A percentile compares a stretch with the other conserved stretches of the same genome.
phyloP scores from a whole-genome alignment of 2,113 vertebrate genomes.

The Tenrec ecaudatus region DNA sequence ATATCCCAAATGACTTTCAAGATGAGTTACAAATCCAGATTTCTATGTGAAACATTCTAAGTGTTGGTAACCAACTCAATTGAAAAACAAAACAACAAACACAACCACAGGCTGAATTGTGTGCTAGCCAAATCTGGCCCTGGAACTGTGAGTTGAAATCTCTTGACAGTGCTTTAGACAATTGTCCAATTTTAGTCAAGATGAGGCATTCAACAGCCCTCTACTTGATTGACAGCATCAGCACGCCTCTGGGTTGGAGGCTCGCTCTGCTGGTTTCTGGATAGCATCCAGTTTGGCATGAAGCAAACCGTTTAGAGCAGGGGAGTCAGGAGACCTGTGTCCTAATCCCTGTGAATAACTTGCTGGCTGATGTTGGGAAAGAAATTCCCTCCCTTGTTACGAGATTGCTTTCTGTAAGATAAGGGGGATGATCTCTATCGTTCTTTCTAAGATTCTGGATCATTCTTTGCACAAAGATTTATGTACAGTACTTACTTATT shows the following conservation, averaged over 20 bases:
- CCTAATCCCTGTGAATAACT: not conserved
- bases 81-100: not conserved
- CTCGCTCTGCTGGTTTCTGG: conserved; percentile 30
- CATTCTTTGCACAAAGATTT: conserved; percentile 51
- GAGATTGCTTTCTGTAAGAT: conserved; percentile 8
- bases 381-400: conserved; percentile 26
- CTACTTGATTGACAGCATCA: not conserved
- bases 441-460: conserved; percentile 20
- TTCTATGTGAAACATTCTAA: conserved; percentile 28
- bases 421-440: not conserved
- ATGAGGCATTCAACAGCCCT: not conserved
- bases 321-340: conserved; percentile 31
- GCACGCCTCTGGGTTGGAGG: not conserved
- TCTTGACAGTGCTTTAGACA: conserved; percentile 36
- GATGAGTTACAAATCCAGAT: conserved; percentile 46
- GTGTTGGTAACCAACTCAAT: conserved; percentile 4
- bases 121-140: not conserved
- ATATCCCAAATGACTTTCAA: conserved; percentile 2
- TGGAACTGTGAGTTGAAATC: conserved; percentile 36
- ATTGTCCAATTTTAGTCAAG: not conserved
- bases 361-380: conserved; percentile 32
- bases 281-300: not conserved
- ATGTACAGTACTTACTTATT: not conserved
- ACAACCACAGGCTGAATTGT: not conserved
- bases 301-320: not conserved